phyloP scores from a whole-genome alignment of 1,140 invertebrate species.

The Drosophila nikananu region DNA sequence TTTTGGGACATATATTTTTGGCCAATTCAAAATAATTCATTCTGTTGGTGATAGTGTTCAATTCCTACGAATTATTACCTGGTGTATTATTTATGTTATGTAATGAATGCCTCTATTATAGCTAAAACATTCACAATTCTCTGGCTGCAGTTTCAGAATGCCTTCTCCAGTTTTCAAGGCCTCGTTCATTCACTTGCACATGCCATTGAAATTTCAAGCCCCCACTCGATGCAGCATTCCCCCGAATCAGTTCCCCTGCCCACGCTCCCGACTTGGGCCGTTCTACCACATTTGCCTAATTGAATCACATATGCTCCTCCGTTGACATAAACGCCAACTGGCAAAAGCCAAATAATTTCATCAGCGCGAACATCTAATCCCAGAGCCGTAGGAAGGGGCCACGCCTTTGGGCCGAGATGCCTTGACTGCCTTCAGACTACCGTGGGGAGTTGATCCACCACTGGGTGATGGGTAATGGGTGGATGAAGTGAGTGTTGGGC shows the following conservation, averaged over 20 bases:
- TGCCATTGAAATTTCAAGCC: slow-evolving; percentile 49
- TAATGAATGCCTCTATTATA: not conserved
- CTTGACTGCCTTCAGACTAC: slow-evolving; percentile 67
- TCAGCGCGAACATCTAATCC: slow-evolving; percentile 54
- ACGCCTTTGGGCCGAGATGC: slow-evolving; percentile 41
- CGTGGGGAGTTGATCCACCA: slow-evolving; percentile 32
- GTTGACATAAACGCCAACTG: slow-evolving; percentile 71
- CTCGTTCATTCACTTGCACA: slow-evolving; percentile 45
- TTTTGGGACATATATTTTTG: not conserved
- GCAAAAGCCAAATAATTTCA: slow-evolving; percentile 57
- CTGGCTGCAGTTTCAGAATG: slow-evolving; percentile 1
- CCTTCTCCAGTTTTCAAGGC: slow-evolving; percentile 27
- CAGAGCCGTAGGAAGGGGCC: slow-evolving; percentile 24
- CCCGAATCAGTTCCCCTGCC: slow-evolving; percentile 37
- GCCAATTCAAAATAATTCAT: not conserved
- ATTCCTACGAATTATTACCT: not conserved
- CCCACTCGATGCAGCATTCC: slow-evolving; percentile 37
- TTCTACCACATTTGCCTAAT: slow-evolving; percentile 52
- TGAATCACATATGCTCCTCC: slow-evolving; percentile 64
- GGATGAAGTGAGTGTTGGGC: slow-evolving; percentile 11
- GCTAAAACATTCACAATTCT: not conserved
- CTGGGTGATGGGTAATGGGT: slow-evolving; percentile 18
- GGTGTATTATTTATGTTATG: not conserved
- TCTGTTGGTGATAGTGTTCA: not conserved
- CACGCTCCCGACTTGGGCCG: slow-evolving; percentile 11